phyloP scores from a whole-genome alignment of 2,888 invertebrate genomes.

The Chrysomela aeneicollis region DNA sequence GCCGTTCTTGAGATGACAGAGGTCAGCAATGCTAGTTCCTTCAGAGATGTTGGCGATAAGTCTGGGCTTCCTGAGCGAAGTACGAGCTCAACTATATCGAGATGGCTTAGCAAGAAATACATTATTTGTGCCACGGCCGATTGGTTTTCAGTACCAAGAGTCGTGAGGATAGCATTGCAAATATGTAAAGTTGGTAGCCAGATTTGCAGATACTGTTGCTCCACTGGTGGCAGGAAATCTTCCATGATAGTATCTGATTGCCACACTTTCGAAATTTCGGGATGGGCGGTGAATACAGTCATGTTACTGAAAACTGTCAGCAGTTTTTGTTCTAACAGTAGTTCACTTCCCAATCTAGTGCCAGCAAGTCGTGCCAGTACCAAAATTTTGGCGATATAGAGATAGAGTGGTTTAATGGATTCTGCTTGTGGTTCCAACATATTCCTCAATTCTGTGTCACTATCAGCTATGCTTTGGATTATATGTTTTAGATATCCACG shows the following conservation, averaged over 20 bases:
- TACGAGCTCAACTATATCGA: slow-evolving; percentile 81
- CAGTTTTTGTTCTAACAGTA: slow-evolving; percentile 68
- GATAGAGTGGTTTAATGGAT: slow-evolving; percentile 78
- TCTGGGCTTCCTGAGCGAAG: slow-evolving; percentile 74
- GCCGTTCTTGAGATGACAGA: slow-evolving; percentile 57
- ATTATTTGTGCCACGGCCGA: slow-evolving; percentile 83
- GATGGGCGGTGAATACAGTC: slow-evolving; percentile 76
- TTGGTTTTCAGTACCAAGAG: slow-evolving; percentile 84
- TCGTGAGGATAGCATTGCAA: slow-evolving; percentile 82
- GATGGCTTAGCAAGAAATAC: slow-evolving; percentile 80
- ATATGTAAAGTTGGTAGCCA: slow-evolving; percentile 82
- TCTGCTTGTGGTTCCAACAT: slow-evolving; percentile 69
- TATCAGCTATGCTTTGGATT: slow-evolving; percentile 80
- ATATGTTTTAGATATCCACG: slow-evolving; percentile 82
- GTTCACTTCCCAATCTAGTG: slow-evolving; percentile 70
- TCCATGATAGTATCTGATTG: slow-evolving; percentile 51
- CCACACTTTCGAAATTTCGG: slow-evolving; percentile 65
- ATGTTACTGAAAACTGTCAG: slow-evolving; percentile 72
- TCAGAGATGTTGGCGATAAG: slow-evolving; percentile 71
- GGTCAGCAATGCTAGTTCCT: slow-evolving; percentile 80
- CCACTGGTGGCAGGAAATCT: slow-evolving; percentile 69
- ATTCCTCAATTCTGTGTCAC: slow-evolving; percentile 73
- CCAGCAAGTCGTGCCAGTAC: slow-evolving; percentile 74
- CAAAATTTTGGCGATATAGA: slow-evolving; percentile 89
- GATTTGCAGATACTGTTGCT: slow-evolving; percentile 81